A percentile compares a stretch with the other conserved stretches of the same genome.
Conservation (phyloP, 2,797 vertebrate genomes). For the Trematomus bernacchii region DNA sequence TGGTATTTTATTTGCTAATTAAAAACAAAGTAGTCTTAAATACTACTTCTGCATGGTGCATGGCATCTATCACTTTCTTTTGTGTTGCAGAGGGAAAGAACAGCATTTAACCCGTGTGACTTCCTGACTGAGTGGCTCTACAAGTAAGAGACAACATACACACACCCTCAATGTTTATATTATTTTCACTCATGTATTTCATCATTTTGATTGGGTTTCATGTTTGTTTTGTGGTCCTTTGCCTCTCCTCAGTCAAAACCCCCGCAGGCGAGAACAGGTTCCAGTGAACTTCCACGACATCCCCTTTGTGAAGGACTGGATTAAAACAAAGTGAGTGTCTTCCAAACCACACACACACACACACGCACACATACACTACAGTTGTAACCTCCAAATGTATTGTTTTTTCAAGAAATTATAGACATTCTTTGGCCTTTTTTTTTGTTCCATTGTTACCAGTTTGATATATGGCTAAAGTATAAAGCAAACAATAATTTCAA, state of each 20-base stretch:
- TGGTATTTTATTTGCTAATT: neutral
- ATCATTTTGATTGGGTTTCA: neutral
- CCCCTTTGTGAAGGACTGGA: conserved; percentile 91
- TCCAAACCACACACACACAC: neutral
- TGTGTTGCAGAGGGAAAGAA: conserved; percentile 88
- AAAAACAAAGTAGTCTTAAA: neutral
- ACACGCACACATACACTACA: neutral
- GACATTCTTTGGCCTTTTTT: neutral
- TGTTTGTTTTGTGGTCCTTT: neutral
- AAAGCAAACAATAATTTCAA: neutral
- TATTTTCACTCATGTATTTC: neutral
- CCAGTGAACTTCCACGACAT: conserved; percentile 82
- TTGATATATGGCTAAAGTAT: neutral
- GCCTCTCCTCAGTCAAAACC: conserved; percentile 84
- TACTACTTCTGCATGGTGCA: neutral
- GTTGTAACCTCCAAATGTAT: neutral
- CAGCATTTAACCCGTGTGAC: conserved; percentile 91
- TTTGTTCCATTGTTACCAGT: neutral
- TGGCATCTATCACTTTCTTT: neutral
- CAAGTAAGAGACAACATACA: conserved; percentile 76
- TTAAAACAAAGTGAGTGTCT: conserved; percentile 89
- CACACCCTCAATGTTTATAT: neutral
- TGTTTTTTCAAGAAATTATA: neutral
- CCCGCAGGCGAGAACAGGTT: conserved; percentile 79
- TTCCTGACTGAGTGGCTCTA: conserved; percentile 93